Base-by-base conservation (phyloP, 2,797 vertebrate genomes). In the Pterois miles region DNA sequence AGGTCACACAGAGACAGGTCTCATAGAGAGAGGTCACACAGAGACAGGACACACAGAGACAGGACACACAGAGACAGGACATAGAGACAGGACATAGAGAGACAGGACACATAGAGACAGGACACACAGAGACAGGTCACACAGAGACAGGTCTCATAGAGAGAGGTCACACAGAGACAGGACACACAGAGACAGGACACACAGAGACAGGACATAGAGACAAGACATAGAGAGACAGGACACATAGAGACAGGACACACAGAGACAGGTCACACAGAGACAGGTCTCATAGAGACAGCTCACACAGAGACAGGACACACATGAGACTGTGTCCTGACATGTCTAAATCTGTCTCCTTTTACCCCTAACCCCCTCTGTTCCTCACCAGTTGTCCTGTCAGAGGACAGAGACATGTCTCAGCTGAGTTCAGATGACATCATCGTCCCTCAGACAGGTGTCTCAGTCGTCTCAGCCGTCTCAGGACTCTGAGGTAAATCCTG, bases 91-190 rank as follows among this genome's bases (percentile, higher is more conserved):
- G 63, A 66, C 8, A 64, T 23, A n/a, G n/a, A n/a, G n/a, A n/a
- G n/a, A n/a, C n/a, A n/a, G n/a, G n/a, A n/a, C n/a, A n/a, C n/a
- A n/a, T n/a, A n/a, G n/a, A n/a, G n/a, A n/a, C n/a, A n/a, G n/a
- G n/a, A n/a, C n/a, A n/a, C 53, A 53, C 63, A 88, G 78, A 86
- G 23, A 18, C 60, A 66, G 8, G 73, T n/a, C n/a, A 3, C 2
- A 0, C 2, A 66, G 38, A 84, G 79, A 84, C 6, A 33, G 20
- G 63, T 63, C 8, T 59, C 29, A n/a, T n/a, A n/a, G n/a, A n/a
- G n/a, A n/a, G n/a, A n/a, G n/a, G n/a, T n/a, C n/a, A n/a, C 53
- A 53, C 63, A 88, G 78, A 86, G 23, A 18, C 60, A 66, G 8
- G 73, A 3, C 2, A 0, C 2, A 66, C n/a, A n/a, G 38, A 84